These are phyloP conservation scores for Varanus salvator DNA, from an alignment of 2,113 vertebrate species.

Conservation along the genomic window DNA sequence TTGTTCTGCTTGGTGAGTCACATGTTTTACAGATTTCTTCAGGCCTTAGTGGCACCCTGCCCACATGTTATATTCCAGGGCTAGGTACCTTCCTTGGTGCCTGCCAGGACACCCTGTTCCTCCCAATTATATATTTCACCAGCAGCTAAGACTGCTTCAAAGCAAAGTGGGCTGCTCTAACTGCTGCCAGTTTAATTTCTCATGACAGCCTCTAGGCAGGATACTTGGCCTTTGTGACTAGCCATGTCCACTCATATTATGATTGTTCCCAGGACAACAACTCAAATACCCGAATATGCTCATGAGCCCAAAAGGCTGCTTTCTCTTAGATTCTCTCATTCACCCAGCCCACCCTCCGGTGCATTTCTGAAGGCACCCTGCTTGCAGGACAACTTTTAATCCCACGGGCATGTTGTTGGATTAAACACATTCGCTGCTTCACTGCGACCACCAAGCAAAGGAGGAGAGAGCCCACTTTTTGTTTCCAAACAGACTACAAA, in stretches of 20 bases:
- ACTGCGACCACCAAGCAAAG: not conserved
- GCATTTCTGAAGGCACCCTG: slow-evolving; percentile 29
- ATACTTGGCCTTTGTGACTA: no score
- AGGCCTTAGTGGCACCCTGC: not conserved
- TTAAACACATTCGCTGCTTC: not conserved
- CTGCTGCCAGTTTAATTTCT: no score
- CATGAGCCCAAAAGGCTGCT: no score
- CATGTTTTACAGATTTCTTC: not conserved
- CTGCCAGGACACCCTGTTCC: no score
- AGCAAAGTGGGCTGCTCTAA: no score
- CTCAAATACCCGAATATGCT: no score
- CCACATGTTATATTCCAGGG: not conserved
- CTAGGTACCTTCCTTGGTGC: no score
- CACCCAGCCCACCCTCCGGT: not conserved
- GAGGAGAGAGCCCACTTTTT: not conserved
- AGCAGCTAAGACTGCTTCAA: no score
- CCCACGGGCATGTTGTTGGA: not conserved
- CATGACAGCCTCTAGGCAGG: no score
- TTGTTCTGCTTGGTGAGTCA: not conserved
- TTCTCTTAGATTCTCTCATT: not conserved
- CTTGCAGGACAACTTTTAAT: not conserved
- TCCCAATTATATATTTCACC: no score
- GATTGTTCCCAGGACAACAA: no score
- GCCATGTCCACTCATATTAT: no score
- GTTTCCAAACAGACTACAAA: not conserved